phyloP scores from a whole-genome alignment of 2,797 vertebrate genomes.

The Rhodeus uyekii region DNA sequence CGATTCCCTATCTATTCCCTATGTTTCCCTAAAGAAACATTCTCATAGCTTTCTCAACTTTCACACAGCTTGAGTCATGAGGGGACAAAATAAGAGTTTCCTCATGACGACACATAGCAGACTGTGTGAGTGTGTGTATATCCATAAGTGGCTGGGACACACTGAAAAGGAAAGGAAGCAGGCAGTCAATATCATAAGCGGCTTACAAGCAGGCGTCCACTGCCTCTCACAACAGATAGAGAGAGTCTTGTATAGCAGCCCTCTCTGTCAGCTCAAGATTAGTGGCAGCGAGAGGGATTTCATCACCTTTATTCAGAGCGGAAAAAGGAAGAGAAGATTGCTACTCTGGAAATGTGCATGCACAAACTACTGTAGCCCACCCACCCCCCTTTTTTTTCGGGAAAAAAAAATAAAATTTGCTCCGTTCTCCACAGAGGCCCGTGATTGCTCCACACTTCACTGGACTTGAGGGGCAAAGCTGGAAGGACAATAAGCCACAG shows the following conservation, averaged over 20 bases:
- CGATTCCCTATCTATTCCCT: background rate
- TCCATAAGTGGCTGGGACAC: slow-evolving; percentile 54
- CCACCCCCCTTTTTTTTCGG: slow-evolving; percentile 35
- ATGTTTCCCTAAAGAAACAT: slow-evolving; percentile 10
- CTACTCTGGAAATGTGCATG: slow-evolving; percentile 63
- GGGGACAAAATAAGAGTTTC: slow-evolving; percentile 50
- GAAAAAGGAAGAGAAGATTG: slow-evolving; percentile 62
- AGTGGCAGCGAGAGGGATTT: slow-evolving; percentile 63
- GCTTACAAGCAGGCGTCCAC: slow-evolving; percentile 62
- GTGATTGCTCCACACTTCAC: slow-evolving; percentile 59
- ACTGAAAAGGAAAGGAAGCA: slow-evolving; percentile 63
- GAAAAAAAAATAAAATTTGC: slow-evolving; percentile 37
- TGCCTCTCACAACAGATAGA: slow-evolving; percentile 63
- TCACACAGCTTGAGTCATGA: slow-evolving; percentile 34
- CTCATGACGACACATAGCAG: slow-evolving; percentile 53
- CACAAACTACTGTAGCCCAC: slow-evolving; percentile 62
- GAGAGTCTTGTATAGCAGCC: slow-evolving; percentile 59
- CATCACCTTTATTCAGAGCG: slow-evolving; percentile 64
- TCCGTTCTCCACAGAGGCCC: slow-evolving; percentile 54
- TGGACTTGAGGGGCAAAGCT: slow-evolving; percentile 57
- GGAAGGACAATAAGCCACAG: slow-evolving; percentile 57
- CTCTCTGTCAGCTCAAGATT: slow-evolving; percentile 64
- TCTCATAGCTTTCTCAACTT: slow-evolving; percentile 49
- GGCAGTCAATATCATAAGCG: slow-evolving; percentile 65
- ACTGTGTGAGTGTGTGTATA: slow-evolving; percentile 42